phyloP scores from a whole-genome alignment of 2,113 vertebrate genomes.

The Lucifuga dentata region DNA sequence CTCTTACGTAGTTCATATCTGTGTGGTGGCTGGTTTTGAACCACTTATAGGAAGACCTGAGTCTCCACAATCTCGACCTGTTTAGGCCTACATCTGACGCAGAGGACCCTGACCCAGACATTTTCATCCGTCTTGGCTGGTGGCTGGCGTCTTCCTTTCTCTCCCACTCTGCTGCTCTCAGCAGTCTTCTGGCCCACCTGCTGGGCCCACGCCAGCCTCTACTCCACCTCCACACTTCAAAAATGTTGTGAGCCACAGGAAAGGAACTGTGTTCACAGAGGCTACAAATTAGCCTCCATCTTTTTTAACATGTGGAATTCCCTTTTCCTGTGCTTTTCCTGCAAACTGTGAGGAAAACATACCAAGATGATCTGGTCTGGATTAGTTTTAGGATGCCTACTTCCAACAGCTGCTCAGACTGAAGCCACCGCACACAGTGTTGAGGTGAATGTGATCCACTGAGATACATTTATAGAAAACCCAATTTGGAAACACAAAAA shows the following conservation, averaged over 20 bases:
- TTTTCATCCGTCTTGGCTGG: slow-evolving; percentile 32
- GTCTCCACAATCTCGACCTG: not conserved
- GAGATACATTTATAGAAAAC: too few relatives aligned
- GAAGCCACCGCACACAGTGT: not conserved
- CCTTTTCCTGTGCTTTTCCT: slow-evolving; percentile 13
- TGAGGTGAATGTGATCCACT: too few relatives aligned
- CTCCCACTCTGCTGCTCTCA: slow-evolving; percentile 59
- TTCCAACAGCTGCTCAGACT: not conserved
- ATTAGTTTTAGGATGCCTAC: slow-evolving; percentile 14
- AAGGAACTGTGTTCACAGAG: slow-evolving; percentile 38
- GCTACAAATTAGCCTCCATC: slow-evolving; percentile 37
- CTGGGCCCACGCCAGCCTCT: slow-evolving; percentile 52
- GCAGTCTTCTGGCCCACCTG: slow-evolving; percentile 67
- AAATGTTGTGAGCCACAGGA: slow-evolving; percentile 42
- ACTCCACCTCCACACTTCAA: slow-evolving; percentile 58
- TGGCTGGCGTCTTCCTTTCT: slow-evolving; percentile 44
- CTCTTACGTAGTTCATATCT: not conserved
- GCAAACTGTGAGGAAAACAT: slow-evolving; percentile 3
- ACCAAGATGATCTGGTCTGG: not conserved
- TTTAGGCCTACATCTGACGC: not conserved
- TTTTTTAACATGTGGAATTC: not conserved
- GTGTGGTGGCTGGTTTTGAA: slow-evolving; percentile 10
- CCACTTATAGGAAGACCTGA: not conserved
- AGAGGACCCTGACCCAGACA: slow-evolving; percentile 32
- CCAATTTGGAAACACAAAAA: too few relatives aligned